Evolutionary conservation across 2,113 vertebrate genomes (phyloP).

Genomic region (Antechinus stuartii): DNA sequence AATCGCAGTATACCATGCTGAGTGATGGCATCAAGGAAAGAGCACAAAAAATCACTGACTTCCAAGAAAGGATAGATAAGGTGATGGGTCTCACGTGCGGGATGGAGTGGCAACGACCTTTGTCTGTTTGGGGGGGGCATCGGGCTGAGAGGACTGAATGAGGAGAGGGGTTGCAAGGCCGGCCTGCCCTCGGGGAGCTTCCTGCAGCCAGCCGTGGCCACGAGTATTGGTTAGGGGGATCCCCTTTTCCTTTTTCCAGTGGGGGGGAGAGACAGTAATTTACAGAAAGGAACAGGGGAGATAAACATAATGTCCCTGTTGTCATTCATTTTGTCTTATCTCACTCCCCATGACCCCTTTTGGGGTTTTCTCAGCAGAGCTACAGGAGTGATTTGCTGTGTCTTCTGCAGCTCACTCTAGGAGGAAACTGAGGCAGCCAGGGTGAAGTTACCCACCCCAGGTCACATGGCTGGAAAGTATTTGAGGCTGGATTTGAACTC

Average conservation of each 20-base stretch:
- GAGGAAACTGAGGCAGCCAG: neutral
- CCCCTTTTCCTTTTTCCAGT: neutral
- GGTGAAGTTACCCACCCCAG: neutral
- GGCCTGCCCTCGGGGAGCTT: too few relatives aligned
- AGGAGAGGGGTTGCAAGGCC: neutral
- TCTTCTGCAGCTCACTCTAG: neutral
- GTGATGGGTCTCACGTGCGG: conserved; percentile 76
- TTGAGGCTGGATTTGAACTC: neutral
- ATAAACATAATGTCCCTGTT: neutral
- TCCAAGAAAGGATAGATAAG: conserved; percentile 88
- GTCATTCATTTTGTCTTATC: neutral
- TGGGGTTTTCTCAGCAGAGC: neutral
- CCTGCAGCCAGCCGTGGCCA: too few relatives aligned
- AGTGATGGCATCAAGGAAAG: conserved; percentile 83
- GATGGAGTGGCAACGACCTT: neutral
- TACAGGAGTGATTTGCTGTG: neutral
- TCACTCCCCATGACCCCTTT: neutral
- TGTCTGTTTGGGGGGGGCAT: neutral
- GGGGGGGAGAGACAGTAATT: neutral
- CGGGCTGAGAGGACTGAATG: too few relatives aligned
- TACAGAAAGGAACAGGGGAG: neutral
- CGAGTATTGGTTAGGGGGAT: neutral
- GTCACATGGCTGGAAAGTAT: neutral
- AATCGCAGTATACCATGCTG: conserved; percentile 87
- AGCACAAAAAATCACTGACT: conserved; percentile 81